Percentiles rank a stretch among this genome's conserved stretches.
These are phyloP conservation scores for Scrobipalpa atriplicella DNA, from an alignment of 2,888 invertebrate genomes.

Conservation along the genomic window DNA sequence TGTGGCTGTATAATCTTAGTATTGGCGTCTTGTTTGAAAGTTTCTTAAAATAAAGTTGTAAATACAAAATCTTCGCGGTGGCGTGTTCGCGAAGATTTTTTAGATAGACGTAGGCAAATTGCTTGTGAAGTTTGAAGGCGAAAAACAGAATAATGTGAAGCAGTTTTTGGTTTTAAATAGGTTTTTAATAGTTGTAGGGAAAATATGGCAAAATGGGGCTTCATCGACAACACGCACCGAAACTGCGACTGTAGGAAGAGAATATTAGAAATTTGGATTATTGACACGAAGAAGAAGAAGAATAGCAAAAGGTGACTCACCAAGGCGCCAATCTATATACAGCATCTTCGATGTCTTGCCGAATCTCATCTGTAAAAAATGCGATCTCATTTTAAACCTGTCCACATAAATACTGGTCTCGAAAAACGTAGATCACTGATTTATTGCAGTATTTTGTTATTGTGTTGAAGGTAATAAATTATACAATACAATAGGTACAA, in stretches of 20 bases:
- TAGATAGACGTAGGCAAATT: neutral
- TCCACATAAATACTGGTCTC: neutral
- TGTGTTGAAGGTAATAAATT: neutral
- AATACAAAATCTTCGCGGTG: neutral
- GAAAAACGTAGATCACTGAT: neutral
- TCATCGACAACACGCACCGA: too few relatives aligned
- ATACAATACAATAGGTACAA: too few relatives aligned
- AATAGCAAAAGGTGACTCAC: constrained; percentile 67
- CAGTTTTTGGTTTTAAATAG: too few relatives aligned
- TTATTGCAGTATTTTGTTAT: neutral
- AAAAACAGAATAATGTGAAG: neutral
- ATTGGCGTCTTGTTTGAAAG: neutral
- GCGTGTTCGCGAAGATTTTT: neutral
- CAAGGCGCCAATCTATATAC: constrained; percentile 97
- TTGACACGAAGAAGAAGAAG: too few relatives aligned
- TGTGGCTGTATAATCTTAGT: too few relatives aligned
- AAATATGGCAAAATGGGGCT: too few relatives aligned
- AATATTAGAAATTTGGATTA: too few relatives aligned
- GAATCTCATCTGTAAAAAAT: constrained; percentile 92
- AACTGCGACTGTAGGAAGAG: too few relatives aligned
- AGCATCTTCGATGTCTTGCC: constrained; percentile 99
- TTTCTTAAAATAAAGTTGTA: neutral
- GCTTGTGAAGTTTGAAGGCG: neutral
- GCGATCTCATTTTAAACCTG: constrained; percentile 23
- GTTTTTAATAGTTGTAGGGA: too few relatives aligned